Percentiles rank a stretch among this genome's conserved stretches.
These are phyloP conservation scores for Sebastes alutus DNA, from an alignment of 2,797 vertebrate genomes.

Conservation along the genomic window DNA sequence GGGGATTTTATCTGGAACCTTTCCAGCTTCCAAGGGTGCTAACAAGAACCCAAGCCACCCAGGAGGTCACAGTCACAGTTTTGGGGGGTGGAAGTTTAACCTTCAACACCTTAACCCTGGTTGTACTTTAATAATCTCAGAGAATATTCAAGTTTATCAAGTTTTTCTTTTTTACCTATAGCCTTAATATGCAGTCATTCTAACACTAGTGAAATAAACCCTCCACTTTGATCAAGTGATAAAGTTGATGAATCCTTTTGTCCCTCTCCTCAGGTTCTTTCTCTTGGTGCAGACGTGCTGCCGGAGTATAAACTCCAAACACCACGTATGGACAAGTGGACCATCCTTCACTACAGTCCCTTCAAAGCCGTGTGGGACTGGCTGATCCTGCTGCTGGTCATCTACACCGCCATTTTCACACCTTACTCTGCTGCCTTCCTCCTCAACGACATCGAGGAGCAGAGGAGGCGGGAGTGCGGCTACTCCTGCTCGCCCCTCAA, in stretches of 20 bases:
- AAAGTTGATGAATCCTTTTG: background rate
- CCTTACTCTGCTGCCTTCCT: conserved; percentile 98
- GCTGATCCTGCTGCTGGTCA: conserved; percentile 97
- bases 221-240: background rate
- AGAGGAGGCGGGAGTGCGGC: conserved; percentile 92
- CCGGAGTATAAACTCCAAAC: conserved; percentile 98
- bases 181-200: too few relatives aligned
- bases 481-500: conserved; percentile 98
- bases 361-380: conserved; percentile 99
- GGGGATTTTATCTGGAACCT: too few relatives aligned
- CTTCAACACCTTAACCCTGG: too few relatives aligned
- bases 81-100: too few relatives aligned
- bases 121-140: too few relatives aligned
- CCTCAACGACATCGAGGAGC: conserved; percentile 95
- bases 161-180: too few relatives aligned
- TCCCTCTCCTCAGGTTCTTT: conserved; percentile 87
- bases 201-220: background rate
- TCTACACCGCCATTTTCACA: conserved; percentile 98
- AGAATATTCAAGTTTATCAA: too few relatives aligned
- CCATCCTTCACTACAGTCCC: conserved; percentile 98
- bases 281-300: conserved; percentile 95
- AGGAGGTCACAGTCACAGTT: too few relatives aligned
- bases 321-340: conserved; percentile 95
- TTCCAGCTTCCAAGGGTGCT: too few relatives aligned
- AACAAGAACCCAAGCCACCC: too few relatives aligned